A percentile compares a stretch with the other conserved stretches of the same genome.
phyloP scores from a whole-genome alignment of 2,113 vertebrate genomes.

The Micromys minutus region DNA sequence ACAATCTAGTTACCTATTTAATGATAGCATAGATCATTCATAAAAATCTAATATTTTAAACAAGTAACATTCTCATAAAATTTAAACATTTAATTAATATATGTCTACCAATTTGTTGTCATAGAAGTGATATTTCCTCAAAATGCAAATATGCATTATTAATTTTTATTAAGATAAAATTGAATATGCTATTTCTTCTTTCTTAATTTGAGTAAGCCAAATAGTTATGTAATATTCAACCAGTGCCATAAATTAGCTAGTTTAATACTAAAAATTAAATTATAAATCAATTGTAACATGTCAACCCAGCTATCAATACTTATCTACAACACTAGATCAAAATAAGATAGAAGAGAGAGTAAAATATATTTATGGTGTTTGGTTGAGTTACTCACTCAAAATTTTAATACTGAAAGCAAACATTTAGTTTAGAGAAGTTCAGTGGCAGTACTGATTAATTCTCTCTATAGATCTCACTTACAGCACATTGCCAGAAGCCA shows the following conservation, averaged over 20 bases:
- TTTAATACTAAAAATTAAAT: background rate
- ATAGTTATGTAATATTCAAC: background rate
- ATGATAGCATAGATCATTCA: background rate
- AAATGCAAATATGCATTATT: background rate
- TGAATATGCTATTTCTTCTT: background rate
- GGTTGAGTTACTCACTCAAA: background rate
- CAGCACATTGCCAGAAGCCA: background rate
- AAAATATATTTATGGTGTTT: background rate
- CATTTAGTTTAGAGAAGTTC: background rate
- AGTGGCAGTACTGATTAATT: background rate
- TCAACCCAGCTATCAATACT: background rate
- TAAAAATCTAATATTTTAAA: slow-evolving; percentile 48
- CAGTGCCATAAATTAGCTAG: background rate
- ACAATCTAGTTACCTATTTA: background rate
- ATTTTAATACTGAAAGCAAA: slow-evolving; percentile 25
- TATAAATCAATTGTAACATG: background rate
- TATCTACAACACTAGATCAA: background rate
- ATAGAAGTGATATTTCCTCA: background rate
- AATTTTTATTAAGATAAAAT: background rate
- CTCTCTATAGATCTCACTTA: slow-evolving; percentile 1
- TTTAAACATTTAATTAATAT: background rate
- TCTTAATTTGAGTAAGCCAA: slow-evolving; percentile 22
- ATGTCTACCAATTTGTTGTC: background rate
- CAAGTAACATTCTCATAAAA: background rate
- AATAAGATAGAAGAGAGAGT: background rate